Evolutionary conservation across 2,113 vertebrate species (phyloP).

Genomic region (Oceanodroma tethys): DNA sequence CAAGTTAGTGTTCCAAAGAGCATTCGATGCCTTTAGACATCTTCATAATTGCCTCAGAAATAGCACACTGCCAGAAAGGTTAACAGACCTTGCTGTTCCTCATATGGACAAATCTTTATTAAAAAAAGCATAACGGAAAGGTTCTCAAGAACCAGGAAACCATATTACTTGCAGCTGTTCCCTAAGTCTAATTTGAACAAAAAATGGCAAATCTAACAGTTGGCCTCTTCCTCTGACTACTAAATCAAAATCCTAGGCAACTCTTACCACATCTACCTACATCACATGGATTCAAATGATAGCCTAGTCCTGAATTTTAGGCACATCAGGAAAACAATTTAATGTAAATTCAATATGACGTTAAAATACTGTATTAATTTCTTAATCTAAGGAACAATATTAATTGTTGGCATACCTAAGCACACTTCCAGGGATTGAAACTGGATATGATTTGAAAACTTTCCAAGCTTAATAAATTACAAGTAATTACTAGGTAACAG

Average conservation of each 20-base stretch:
- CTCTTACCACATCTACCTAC: neutral
- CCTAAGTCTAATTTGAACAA: neutral
- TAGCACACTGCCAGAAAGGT: conserved; percentile 51
- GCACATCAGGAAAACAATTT: neutral
- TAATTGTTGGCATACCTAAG: neutral
- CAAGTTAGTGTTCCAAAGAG: conserved; percentile 51
- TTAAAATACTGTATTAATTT: neutral
- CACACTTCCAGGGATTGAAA: neutral
- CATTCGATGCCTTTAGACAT: conserved; percentile 59
- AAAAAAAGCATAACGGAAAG: conserved; percentile 29
- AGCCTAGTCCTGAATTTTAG: neutral
- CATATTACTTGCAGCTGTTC: conserved; percentile 1
- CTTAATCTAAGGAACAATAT: neutral
- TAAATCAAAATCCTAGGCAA: neutral
- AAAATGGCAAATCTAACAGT: neutral
- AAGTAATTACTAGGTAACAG: neutral
- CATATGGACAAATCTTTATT: conserved; percentile 52
- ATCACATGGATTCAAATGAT: neutral
- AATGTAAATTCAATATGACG: neutral
- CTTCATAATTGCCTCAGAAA: conserved; percentile 65
- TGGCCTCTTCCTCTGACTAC: neutral
- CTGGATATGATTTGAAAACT: neutral
- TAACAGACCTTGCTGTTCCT: conserved; percentile 60
- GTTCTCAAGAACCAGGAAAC: conserved; percentile 37
- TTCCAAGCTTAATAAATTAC: neutral